These are phyloP conservation scores for Enoplosus armatus DNA, from an alignment of 2,797 vertebrate genomes.

Conservation along the genomic window DNA sequence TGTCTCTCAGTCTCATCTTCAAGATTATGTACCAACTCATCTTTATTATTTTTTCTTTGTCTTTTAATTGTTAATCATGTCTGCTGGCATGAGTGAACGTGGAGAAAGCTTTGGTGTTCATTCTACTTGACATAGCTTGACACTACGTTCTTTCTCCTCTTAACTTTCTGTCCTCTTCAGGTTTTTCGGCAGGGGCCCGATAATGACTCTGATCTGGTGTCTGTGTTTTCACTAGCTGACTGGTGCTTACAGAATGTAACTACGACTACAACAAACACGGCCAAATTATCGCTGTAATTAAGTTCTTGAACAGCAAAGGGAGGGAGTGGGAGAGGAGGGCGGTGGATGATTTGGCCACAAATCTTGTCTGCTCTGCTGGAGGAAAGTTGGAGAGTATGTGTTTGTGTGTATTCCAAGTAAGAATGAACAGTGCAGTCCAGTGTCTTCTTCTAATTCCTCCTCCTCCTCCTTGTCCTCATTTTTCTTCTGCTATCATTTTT, in stretches of 20 bases:
- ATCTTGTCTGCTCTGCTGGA: conserved; percentile 50
- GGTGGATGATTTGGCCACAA: conserved; percentile 53
- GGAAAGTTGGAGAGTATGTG: conserved; percentile 41
- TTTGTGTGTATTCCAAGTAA: conserved; percentile 29
- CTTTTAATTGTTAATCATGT: conserved; percentile 48
- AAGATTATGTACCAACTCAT: conserved; percentile 47
- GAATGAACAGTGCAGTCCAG: conserved; percentile 26
- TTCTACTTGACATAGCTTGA: conserved; percentile 35
- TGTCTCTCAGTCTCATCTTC: conserved; percentile 59
- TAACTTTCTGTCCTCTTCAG: conserved; percentile 1
- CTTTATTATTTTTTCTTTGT: conserved; percentile 35
- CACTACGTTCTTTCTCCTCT: conserved; percentile 1
- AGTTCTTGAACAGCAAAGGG: conserved; percentile 62
- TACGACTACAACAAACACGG: conserved; percentile 72
- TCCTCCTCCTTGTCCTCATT: conserved; percentile 2
- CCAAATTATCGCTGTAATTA: conserved; percentile 76
- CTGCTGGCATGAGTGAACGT: conserved; percentile 52
- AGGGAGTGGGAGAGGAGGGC: conserved; percentile 41
- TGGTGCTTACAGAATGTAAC: conserved; percentile 49
- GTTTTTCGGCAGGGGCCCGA: conserved; percentile 32
- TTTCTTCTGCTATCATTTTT: conserved; percentile 10
- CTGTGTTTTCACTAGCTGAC: conserved; percentile 69
- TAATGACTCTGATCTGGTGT: conserved; percentile 36
- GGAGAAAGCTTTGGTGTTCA: conserved; percentile 30
- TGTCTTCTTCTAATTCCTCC: conserved; percentile 5